A percentile compares a stretch with the other conserved stretches of the same genome.
These are phyloP conservation scores for Augochlora pura DNA, from an alignment of 1,140 invertebrate species.

Conservation along the genomic window DNA sequence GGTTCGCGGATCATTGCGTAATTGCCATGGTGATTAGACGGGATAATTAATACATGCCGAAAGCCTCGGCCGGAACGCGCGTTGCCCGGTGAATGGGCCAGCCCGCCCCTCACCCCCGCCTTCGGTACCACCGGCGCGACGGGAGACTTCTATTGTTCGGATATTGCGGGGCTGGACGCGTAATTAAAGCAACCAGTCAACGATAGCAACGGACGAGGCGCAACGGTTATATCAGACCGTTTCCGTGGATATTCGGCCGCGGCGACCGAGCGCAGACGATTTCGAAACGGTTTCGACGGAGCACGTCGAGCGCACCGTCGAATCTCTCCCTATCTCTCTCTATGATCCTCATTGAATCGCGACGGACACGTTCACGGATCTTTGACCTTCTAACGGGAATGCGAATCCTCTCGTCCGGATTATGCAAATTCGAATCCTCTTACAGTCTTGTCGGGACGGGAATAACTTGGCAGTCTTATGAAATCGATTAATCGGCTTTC, in stretches of 20 bases:
- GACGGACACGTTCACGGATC: conserved; percentile 21
- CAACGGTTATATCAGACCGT: too few relatives aligned
- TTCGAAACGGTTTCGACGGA: not conserved
- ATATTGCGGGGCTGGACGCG: not conserved
- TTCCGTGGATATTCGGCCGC: not conserved
- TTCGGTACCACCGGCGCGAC: not conserved
- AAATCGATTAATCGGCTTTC: conserved; percentile 45
- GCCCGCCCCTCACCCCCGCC: not conserved
- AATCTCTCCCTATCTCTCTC: not conserved
- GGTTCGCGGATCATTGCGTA: conserved; percentile 26
- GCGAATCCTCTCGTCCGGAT: conserved; percentile 35
- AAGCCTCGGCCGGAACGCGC: conserved; percentile 20
- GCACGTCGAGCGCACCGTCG: not conserved
- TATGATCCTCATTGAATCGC: conserved; percentile 9
- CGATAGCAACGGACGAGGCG: too few relatives aligned
- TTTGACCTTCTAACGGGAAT: conserved; percentile 22
- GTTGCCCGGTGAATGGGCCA: too few relatives aligned
- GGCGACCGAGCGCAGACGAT: not conserved
- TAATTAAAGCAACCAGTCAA: not conserved
- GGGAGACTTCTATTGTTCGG: not conserved
- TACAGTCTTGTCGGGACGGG: conserved; percentile 35
- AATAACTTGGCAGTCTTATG: conserved; percentile 47
- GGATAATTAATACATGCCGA: conserved; percentile 55
- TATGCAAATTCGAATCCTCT: conserved; percentile 59
- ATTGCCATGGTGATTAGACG: conserved; percentile 53